Evolutionary conservation across 1,140 invertebrate genomes (phyloP).

Genomic region (Zaprionus tsacasi): DNA sequence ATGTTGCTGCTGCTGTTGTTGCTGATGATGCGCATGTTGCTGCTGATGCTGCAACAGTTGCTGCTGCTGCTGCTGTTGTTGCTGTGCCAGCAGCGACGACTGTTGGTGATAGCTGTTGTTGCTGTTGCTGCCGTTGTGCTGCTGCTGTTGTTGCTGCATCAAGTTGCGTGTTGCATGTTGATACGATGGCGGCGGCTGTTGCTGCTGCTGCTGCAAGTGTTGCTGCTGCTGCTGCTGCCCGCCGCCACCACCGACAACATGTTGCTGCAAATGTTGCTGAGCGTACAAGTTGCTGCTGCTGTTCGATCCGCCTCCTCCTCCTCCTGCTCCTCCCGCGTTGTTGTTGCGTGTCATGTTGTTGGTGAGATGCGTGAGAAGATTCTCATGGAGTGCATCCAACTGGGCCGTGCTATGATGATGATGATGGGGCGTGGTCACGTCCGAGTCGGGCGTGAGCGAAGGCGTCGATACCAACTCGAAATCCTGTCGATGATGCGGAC

Average conservation of each 20-base stretch:
- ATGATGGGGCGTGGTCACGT: slow-evolving; percentile 84
- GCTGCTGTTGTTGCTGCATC: slow-evolving; percentile 87
- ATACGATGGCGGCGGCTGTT: slow-evolving; percentile 83
- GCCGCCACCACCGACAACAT: slow-evolving; percentile 34
- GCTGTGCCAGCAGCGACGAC: slow-evolving; percentile 47
- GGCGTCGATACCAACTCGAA: slow-evolving; percentile 86
- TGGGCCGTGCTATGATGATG: slow-evolving; percentile 28
- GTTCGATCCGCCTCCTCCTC: slow-evolving; percentile 12
- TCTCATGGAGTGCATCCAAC: slow-evolving; percentile 89
- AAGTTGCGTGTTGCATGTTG: slow-evolving; percentile 82
- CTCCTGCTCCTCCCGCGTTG: slow-evolving; percentile 20
- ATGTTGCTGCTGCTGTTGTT: slow-evolving; percentile 68
- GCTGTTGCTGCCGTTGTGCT: slow-evolving; percentile 84
- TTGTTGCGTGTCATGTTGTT: slow-evolving; percentile 81
- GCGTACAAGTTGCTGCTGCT: slow-evolving; percentile 82
- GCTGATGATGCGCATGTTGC: slow-evolving; percentile 64
- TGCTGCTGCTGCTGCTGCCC: slow-evolving; percentile 54
- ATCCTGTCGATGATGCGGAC: slow-evolving; percentile 82
- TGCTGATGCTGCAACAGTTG: slow-evolving; percentile 66
- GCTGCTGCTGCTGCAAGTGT: slow-evolving; percentile 56
- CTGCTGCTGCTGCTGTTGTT: slow-evolving; percentile 58
- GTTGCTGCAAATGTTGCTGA: slow-evolving; percentile 50
- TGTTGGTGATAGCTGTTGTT: slow-evolving; percentile 62
- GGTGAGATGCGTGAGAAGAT: slow-evolving; percentile 85
- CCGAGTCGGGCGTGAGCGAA: slow-evolving; percentile 87